phyloP scores from a whole-genome alignment of 1,140 invertebrate genomes.

The Drosophila sturtevanti region DNA sequence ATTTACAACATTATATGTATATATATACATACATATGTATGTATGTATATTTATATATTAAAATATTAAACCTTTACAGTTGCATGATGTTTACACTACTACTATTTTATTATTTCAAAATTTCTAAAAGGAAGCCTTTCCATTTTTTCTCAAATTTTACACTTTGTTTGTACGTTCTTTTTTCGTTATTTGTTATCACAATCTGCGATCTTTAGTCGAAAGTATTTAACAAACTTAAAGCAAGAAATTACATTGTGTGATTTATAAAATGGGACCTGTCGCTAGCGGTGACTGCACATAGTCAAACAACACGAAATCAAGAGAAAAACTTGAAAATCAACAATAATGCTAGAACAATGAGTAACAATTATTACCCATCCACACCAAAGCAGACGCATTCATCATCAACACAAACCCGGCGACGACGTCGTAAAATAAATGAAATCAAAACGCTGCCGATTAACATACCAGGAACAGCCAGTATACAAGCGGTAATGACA shows the following conservation, averaged over 20 bases:
- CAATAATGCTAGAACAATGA: constrained; percentile 13
- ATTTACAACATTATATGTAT: too few relatives aligned
- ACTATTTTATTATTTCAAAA: too few relatives aligned
- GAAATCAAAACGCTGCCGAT: neutral
- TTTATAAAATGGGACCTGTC: constrained; percentile 48
- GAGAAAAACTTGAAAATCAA: constrained; percentile 8
- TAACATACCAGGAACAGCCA: neutral
- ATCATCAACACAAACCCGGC: neutral
- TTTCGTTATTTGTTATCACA: neutral
- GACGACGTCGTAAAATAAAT: neutral
- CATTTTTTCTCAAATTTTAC: neutral
- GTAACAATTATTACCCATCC: neutral
- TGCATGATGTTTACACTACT: too few relatives aligned
- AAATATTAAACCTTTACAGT: too few relatives aligned
- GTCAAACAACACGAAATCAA: neutral
- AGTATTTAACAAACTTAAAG: neutral
- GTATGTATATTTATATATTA: too few relatives aligned
- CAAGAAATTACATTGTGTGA: neutral
- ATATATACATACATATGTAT: too few relatives aligned
- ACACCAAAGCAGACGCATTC: neutral
- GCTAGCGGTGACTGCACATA: constrained; percentile 41
- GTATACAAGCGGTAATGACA: neutral
- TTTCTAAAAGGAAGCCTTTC: neutral
- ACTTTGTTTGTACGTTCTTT: neutral
- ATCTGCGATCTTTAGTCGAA: neutral